Conservation (phyloP, 2,113 vertebrate species). For the Pachycephala philippinensis region DNA sequence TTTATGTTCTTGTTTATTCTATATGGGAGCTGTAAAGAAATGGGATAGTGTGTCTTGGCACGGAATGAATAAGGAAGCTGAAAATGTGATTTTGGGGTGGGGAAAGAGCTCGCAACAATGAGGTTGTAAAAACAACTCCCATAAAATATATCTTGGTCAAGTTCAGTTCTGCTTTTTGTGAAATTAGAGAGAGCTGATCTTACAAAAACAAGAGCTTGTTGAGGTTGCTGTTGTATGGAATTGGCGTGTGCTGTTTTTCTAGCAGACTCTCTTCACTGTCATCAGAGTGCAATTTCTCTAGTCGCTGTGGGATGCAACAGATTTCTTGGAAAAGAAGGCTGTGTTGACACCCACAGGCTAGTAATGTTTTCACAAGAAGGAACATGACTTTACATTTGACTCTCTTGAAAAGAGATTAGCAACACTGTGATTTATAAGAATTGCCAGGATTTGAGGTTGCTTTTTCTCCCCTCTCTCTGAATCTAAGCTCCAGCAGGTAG, state of each 20-base stretch:
- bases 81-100: constrained; percentile 19
- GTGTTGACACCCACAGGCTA: constrained; percentile 71
- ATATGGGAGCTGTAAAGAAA: neutral
- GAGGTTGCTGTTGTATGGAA: constrained; percentile 37
- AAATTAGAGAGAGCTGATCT: constrained; percentile 30
- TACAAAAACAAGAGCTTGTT: constrained; percentile 50
- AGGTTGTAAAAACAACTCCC: neutral
- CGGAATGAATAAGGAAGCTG: constrained; percentile 15
- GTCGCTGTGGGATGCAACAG: constrained; percentile 65
- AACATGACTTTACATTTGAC: constrained; percentile 71
- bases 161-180: constrained; percentile 19
- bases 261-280: constrained; percentile 61
- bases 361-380: constrained; percentile 70
- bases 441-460: constrained; percentile 41
- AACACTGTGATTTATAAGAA: constrained; percentile 61
- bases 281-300: constrained; percentile 61
- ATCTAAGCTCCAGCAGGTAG: constrained; percentile 56
- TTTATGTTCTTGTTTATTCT: constrained; percentile 2
- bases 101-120: neutral
- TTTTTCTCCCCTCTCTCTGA: neutral
- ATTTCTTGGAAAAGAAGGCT: constrained; percentile 71
- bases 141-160: constrained; percentile 13
- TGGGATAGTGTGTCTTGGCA: neutral
- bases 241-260: constrained; percentile 52
- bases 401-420: constrained; percentile 65